These are phyloP conservation scores for Melanotaenia maccullochi DNA, from an alignment of 2,797 vertebrate genomes.

Conservation along the genomic window DNA sequence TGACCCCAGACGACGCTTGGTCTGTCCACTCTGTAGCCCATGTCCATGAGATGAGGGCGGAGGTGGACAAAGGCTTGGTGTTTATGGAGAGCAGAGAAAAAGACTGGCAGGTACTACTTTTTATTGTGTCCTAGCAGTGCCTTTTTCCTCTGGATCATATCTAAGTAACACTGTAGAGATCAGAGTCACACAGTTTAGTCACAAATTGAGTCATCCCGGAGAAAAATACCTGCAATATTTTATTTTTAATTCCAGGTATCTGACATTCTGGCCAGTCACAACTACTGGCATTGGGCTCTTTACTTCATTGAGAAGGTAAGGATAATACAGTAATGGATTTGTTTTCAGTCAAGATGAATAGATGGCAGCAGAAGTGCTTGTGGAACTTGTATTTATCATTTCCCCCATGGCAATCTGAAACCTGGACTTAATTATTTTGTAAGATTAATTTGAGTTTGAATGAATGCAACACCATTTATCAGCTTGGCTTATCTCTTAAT, in stretches of 20 bases:
- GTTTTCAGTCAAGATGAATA: conserved; percentile 46
- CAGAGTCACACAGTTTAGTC: neutral
- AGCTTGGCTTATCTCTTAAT: conserved; percentile 27
- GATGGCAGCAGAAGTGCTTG: conserved; percentile 38
- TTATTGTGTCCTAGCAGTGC: neutral
- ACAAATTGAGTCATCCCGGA: neutral
- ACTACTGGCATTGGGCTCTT: conserved; percentile 98
- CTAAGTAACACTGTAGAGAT: neutral
- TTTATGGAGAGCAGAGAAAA: conserved; percentile 89
- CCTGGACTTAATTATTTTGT: conserved; percentile 63
- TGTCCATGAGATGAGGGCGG: conserved; percentile 91
- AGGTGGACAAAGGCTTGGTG: conserved; percentile 86
- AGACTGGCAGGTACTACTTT: conserved; percentile 88
- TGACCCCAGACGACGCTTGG: conserved; percentile 89
- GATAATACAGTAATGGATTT: conserved; percentile 47
- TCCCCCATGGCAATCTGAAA: conserved; percentile 56
- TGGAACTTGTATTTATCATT: conserved; percentile 60
- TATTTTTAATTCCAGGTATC: conserved; percentile 77
- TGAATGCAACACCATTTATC: conserved; percentile 46
- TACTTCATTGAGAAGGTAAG: conserved; percentile 93
- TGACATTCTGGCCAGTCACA: conserved; percentile 92
- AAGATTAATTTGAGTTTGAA: conserved; percentile 69
- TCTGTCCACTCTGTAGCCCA: conserved; percentile 91
- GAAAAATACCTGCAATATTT: conserved; percentile 18
- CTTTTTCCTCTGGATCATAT: neutral